phyloP scores from a whole-genome alignment of 2,797 vertebrate genomes.

The Dryobates pubescens region DNA sequence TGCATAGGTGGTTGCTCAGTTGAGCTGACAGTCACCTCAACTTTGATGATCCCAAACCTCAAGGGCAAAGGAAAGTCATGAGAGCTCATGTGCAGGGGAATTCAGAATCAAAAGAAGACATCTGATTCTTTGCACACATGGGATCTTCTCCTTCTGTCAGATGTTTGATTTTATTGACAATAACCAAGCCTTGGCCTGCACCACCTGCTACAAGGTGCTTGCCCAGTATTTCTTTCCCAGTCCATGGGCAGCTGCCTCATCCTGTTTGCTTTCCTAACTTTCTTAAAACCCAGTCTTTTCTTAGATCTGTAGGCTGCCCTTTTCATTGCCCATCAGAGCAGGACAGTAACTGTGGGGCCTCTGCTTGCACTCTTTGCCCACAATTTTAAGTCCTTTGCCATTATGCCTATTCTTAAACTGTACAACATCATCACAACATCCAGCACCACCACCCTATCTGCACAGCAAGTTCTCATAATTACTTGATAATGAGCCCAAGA shows the following conservation, averaged over 20 bases:
- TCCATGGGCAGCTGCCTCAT: neutral
- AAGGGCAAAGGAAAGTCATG: neutral
- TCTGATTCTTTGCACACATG: accelerated
- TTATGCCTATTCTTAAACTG: neutral
- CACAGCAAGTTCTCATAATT: neutral
- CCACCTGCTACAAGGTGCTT: neutral
- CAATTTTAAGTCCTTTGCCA: neutral
- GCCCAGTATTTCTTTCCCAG: neutral
- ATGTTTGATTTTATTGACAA: neutral
- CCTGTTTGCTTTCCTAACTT: neutral
- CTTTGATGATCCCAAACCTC: too few species aligned
- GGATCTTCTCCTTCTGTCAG: neutral
- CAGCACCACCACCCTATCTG: accelerated
- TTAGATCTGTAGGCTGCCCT: neutral
- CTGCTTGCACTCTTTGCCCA: too few species aligned
- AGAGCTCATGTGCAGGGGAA: neutral
- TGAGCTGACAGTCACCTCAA: too few species aligned
- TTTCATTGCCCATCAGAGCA: too few species aligned
- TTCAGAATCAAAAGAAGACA: neutral
- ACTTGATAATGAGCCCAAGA: neutral
- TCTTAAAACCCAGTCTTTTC: neutral
- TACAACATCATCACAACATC: neutral
- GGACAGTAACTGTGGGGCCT: accelerated
- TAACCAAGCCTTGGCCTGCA: neutral
- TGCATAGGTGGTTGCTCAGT: conserved; percentile 25